Percentiles rank a stretch among this genome's conserved stretches.
These are phyloP conservation scores for Platanista minor DNA, from an alignment of 2,113 vertebrate species.

Conservation along the genomic window DNA sequence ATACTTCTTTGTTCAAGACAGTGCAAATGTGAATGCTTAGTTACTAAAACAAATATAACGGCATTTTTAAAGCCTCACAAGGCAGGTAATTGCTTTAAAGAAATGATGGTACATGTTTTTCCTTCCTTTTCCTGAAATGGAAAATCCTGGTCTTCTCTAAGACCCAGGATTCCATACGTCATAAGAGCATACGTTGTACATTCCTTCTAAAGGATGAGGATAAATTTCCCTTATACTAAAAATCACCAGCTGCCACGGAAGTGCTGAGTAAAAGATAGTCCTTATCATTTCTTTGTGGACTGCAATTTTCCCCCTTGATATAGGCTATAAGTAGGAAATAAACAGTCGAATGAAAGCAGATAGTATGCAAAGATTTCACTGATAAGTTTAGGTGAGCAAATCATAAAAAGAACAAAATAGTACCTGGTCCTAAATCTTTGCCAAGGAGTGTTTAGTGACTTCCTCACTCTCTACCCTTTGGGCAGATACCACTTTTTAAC, in stretches of 20 bases:
- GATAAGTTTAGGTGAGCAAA: conserved; percentile 77
- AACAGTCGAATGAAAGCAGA: conserved; percentile 39
- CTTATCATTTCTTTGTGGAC: conserved; percentile 43
- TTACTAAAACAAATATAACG: conserved; percentile 42
- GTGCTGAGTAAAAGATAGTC: conserved; percentile 15
- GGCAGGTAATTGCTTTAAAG: conserved; percentile 34
- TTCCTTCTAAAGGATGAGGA: conserved; percentile 34
- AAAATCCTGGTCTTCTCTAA: conserved; percentile 6
- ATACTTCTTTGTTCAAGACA: conserved; percentile 6
- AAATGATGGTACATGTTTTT: not conserved
- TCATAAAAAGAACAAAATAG: conserved; percentile 76
- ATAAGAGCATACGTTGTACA: not conserved
- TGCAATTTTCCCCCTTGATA: conserved; percentile 30
- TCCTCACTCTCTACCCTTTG: conserved; percentile 55
- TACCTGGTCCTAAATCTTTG: conserved; percentile 80
- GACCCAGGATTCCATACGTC: not conserved
- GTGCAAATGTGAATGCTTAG: not conserved
- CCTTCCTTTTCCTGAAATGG: not conserved
- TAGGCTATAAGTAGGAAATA: conserved; percentile 54
- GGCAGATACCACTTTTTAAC: conserved; percentile 63
- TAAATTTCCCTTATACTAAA: conserved; percentile 50
- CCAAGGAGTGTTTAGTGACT: conserved; percentile 82
- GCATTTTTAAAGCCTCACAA: conserved; percentile 1
- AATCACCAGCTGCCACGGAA: conserved; percentile 1
- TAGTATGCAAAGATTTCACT: conserved; percentile 47